These are phyloP conservation scores for Muscicapa striata DNA, from an alignment of 2,797 vertebrate species.

Conservation along the genomic window DNA sequence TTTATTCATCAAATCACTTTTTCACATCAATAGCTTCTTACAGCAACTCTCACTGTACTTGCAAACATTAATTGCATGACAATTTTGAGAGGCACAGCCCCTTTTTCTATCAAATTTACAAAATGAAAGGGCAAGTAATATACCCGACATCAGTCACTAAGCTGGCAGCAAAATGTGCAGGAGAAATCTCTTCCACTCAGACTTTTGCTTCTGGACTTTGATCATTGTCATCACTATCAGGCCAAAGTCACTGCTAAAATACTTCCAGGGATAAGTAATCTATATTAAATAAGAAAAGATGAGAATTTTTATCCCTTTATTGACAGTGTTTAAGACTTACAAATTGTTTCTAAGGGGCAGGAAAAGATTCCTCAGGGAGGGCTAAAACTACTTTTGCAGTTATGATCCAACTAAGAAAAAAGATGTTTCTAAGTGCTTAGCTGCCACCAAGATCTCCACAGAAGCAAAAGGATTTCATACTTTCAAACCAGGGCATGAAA, in stretches of 20 bases:
- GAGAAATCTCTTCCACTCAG: not conserved
- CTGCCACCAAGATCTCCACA: not conserved
- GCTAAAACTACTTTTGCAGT: not conserved
- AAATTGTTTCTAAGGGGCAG: not conserved
- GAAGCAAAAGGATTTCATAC: not conserved
- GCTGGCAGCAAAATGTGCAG: not conserved
- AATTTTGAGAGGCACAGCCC: not conserved
- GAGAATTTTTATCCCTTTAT: not conserved
- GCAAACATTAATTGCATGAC: not conserved
- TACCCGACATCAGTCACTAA: not conserved
- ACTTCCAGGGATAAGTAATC: not conserved
- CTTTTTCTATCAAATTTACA: not conserved
- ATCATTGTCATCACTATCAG: not conserved
- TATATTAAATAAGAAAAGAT: not conserved
- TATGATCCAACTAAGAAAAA: not conserved
- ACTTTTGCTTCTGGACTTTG: not conserved
- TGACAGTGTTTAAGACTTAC: not conserved
- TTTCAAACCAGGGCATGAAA: not conserved
- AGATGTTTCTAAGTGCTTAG: not conserved
- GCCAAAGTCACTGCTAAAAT: not conserved
- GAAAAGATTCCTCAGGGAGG: not conserved
- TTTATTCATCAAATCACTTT: not conserved
- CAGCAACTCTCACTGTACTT: not conserved
- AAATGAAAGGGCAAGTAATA: not conserved
- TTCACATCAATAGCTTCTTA: not conserved